Percentiles rank a stretch among this genome's conserved stretches.
Evolutionary conservation across 2,888 invertebrate genomes (phyloP).

Genomic region (Crioceris asparagi): DNA sequence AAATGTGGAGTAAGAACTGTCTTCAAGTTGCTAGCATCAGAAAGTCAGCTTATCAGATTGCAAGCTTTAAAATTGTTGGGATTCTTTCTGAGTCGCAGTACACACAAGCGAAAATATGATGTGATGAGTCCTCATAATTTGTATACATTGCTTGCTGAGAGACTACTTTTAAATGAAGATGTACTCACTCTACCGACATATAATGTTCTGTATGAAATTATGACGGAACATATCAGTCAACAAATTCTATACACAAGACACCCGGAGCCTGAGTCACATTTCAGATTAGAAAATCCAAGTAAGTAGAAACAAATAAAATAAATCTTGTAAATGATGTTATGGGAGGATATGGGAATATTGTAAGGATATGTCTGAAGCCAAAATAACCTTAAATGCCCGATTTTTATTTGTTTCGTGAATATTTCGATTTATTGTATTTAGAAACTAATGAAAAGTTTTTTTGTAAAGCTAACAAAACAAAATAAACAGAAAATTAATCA

Average conservation of each 20-base stretch:
- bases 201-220: constrained; percentile 96
- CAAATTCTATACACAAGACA: constrained; percentile 90
- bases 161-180: constrained; percentile 80
- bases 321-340: no score
- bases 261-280: constrained; percentile 90
- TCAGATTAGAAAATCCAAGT: constrained; percentile 94
- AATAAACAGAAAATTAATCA: no score
- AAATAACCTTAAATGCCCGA: neutral
- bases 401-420: neutral
- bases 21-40: constrained; percentile 92
- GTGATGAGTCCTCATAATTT: constrained; percentile 98
- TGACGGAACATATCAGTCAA: constrained; percentile 94
- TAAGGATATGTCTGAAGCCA: neutral
- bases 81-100: constrained; percentile 95
- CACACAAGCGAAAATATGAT: constrained; percentile 98
- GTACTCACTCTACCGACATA: constrained; percentile 89
- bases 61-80: constrained; percentile 94
- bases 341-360: no score
- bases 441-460: no score
- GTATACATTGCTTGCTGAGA: constrained; percentile 90
- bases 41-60: constrained; percentile 90
- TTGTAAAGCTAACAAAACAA: no score
- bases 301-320: constrained; percentile 33
- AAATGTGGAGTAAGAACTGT: constrained; percentile 95
- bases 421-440: no score